Evolutionary conservation across 2,888 invertebrate species (phyloP).

Genomic region (Netelia inedita): DNA sequence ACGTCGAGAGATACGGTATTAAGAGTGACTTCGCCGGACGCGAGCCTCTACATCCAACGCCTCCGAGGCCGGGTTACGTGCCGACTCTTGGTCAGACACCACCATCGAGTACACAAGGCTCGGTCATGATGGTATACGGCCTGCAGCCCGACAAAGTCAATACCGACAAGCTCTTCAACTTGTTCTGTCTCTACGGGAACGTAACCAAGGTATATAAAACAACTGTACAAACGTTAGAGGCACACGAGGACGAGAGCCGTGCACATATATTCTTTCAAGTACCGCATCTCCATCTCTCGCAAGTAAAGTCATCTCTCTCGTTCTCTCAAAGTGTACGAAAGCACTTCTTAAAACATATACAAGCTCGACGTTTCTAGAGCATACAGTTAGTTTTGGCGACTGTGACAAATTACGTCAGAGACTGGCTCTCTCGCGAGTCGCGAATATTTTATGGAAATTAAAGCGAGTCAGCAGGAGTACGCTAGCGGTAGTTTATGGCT

Average conservation of each 20-base stretch:
- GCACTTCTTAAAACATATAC: slow-evolving; percentile 36
- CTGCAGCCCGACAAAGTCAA: slow-evolving; percentile 97
- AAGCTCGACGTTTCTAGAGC: too few species aligned
- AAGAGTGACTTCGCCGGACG: slow-evolving; percentile 83
- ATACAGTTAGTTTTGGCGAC: too few species aligned
- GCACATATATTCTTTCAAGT: not conserved
- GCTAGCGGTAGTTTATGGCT: too few species aligned
- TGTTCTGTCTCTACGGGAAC: slow-evolving; percentile 99
- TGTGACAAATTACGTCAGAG: not conserved
- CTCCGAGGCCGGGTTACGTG: slow-evolving; percentile 83
- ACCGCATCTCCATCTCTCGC: slow-evolving; percentile 2
- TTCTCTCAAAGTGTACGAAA: slow-evolving; percentile 46
- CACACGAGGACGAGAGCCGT: not conserved
- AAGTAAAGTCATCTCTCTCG: slow-evolving; percentile 7
- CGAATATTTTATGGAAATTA: slow-evolving; percentile 1
- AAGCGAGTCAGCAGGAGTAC: too few species aligned
- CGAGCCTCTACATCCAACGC: slow-evolving; percentile 83
- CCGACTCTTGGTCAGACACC: slow-evolving; percentile 83
- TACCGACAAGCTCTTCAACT: slow-evolving; percentile 98
- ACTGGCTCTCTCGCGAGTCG: not conserved
- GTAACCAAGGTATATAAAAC: slow-evolving; percentile 93
- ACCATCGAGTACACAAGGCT: slow-evolving; percentile 88
- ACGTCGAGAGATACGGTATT: slow-evolving; percentile 83
- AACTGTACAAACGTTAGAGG: not conserved
- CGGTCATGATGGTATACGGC: slow-evolving; percentile 99